A percentile compares a stretch with the other conserved stretches of the same genome.
Evolutionary conservation across 2,113 vertebrate genomes (phyloP).

Genomic region (Neogale vison): DNA sequence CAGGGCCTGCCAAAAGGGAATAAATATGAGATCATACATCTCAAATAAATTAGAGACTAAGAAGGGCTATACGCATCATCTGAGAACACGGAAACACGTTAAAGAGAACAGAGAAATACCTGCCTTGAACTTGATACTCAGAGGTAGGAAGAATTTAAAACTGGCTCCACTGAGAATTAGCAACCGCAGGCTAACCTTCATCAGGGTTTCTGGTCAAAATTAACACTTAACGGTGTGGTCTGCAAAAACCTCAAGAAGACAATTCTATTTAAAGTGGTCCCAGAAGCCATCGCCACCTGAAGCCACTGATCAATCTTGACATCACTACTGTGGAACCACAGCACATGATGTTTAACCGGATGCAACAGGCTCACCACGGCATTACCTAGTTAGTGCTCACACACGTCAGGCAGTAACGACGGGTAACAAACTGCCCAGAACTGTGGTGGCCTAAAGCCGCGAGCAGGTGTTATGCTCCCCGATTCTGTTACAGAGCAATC

Average conservation of each 20-base stretch:
- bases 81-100: background rate
- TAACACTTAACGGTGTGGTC: background rate
- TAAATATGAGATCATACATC: background rate
- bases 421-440: background rate
- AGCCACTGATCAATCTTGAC: background rate
- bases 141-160: background rate
- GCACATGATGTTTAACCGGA: background rate
- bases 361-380: background rate
- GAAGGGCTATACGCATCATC: background rate
- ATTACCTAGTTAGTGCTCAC: background rate
- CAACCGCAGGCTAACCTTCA: background rate
- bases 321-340: background rate
- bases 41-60: background rate
- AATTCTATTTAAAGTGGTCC: background rate
- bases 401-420: background rate
- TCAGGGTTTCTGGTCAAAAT: slow-evolving; percentile 46
- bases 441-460: background rate
- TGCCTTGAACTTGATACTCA: background rate
- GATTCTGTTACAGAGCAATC: background rate
- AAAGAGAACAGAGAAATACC: background rate
- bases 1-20: background rate
- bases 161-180: background rate
- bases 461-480: background rate
- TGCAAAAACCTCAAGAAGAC: slow-evolving; percentile 36
- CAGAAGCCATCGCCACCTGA: background rate